phyloP scores from a whole-genome alignment of 2,113 vertebrate genomes.

The Nothocercus julius region DNA sequence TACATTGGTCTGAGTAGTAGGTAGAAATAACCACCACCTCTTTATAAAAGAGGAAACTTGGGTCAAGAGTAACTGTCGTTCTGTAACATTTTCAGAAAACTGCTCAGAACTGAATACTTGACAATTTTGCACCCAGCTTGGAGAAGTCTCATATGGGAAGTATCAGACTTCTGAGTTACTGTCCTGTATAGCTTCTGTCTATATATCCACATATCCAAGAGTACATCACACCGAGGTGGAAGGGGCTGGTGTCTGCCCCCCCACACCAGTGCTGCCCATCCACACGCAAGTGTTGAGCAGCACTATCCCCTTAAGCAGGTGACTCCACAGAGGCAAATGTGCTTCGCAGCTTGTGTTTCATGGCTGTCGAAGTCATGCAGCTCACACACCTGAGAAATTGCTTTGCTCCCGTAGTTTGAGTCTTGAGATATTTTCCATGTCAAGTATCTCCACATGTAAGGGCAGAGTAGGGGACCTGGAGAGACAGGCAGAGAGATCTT shows the following conservation, averaged over 20 bases:
- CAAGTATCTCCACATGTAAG: neutral
- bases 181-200: neutral
- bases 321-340: neutral
- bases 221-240: neutral
- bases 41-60: neutral
- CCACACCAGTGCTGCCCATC: too few species aligned
- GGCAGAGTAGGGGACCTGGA: fast-evolving
- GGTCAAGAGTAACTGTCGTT: neutral
- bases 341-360: neutral
- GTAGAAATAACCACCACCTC: neutral
- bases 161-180: too few species aligned
- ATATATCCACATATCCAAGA: neutral
- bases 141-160: neutral
- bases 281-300: neutral
- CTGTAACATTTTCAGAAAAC: neutral
- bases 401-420: neutral
- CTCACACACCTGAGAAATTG: neutral
- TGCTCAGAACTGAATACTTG: neutral
- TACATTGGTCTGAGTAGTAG: neutral
- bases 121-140: neutral
- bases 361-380: neutral
- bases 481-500: neutral
- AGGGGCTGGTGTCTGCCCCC: fast-evolving
- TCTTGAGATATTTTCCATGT: neutral
- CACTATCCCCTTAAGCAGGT: neutral